Percentiles rank a stretch among this genome's conserved stretches.
phyloP scores from a whole-genome alignment of 2,888 invertebrate species.

The Andrena camellia region DNA sequence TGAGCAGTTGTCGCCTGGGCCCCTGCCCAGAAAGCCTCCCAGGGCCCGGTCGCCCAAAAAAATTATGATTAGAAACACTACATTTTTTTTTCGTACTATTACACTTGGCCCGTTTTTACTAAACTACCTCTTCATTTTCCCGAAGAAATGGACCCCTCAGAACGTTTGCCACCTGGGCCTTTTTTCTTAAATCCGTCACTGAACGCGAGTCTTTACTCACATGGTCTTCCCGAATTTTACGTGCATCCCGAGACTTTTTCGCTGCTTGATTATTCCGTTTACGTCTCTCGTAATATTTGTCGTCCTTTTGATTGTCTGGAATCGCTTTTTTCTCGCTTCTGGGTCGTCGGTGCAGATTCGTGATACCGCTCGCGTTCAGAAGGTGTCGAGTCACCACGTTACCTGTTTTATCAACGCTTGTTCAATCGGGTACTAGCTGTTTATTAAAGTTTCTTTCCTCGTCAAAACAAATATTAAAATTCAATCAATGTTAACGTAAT shows the following conservation, averaged over 20 bases:
- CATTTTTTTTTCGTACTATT: no score
- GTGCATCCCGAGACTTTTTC: conserved; percentile 95
- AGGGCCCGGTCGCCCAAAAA: no score
- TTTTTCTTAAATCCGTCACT: no score
- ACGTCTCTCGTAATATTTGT: conserved; percentile 95
- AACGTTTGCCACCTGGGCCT: no score
- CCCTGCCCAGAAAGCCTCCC: no score
- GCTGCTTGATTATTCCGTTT: conserved; percentile 96
- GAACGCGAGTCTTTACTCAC: conserved; percentile 82
- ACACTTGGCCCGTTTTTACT: no score
- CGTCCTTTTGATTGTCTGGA: conserved; percentile 94
- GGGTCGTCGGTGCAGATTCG: conserved; percentile 85
- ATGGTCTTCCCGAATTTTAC: conserved; percentile 95
- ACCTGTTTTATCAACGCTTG: conserved; percentile 47
- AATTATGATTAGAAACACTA: no score
- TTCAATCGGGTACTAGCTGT: background rate
- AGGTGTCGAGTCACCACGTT: conserved; percentile 65
- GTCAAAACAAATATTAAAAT: background rate
- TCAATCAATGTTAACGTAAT: background rate
- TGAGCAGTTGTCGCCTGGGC: no score
- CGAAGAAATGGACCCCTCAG: no score
- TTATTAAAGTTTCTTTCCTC: background rate
- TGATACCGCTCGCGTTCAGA: conserved; percentile 58
- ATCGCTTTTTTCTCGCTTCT: conserved; percentile 95
- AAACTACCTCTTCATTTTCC: no score